A percentile compares a stretch with the other conserved stretches of the same genome.
These are phyloP conservation scores for Drosophila affinis DNA, from an alignment of 2,888 invertebrate species.

Conservation along the genomic window DNA sequence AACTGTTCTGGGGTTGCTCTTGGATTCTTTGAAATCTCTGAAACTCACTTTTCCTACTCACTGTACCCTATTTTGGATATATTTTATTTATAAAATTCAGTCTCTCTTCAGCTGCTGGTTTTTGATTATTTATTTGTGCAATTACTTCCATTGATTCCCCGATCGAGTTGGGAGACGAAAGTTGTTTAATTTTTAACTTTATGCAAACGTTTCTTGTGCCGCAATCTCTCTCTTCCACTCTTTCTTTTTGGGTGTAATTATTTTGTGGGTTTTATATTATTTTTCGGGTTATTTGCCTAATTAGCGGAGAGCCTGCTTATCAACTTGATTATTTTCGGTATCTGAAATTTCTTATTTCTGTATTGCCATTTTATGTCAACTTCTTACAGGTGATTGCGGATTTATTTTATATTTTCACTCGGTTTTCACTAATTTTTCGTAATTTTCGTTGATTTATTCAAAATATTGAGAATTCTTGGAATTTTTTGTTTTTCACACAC, in stretches of 20 bases:
- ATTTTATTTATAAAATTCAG: slow-evolving; percentile 19
- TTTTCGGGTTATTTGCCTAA: slow-evolving; percentile 17
- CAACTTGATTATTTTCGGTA: slow-evolving; percentile 8
- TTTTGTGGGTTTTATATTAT: slow-evolving; percentile 12
- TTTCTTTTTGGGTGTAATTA: background rate
- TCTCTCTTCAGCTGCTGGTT: background rate
- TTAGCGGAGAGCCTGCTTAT: slow-evolving; percentile 19
- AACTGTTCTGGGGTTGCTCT: no score
- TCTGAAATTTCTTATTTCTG: background rate
- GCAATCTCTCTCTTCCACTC: background rate
- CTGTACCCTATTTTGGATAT: background rate
- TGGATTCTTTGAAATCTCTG: background rate
- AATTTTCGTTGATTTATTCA: background rate
- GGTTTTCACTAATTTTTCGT: background rate
- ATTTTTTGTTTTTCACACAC: slow-evolving; percentile 21
- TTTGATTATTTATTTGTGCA: slow-evolving; percentile 19
- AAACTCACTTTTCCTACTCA: background rate
- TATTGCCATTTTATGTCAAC: background rate
- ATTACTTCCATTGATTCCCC: slow-evolving; percentile 6
- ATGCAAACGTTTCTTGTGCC: slow-evolving; percentile 25
- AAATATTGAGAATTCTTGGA: background rate
- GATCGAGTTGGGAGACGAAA: background rate
- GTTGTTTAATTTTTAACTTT: slow-evolving; percentile 7
- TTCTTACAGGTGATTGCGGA: background rate
- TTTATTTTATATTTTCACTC: background rate